These are phyloP conservation scores for Botrylloides violaceus DNA, from an alignment of 23 tunicate species.

Conservation along the genomic window DNA sequence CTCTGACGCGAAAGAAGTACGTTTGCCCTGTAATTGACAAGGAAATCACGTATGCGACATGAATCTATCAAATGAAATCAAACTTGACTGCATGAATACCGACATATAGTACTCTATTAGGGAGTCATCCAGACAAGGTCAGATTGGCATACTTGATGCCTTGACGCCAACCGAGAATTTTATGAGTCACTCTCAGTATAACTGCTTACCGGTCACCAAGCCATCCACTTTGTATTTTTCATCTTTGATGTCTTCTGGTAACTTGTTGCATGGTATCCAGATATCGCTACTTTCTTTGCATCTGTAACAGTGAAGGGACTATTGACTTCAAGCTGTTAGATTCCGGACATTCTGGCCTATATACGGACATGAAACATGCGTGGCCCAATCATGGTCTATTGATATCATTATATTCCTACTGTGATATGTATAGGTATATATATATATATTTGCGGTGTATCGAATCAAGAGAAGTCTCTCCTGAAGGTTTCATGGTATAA, in stretches of 20 bases:
- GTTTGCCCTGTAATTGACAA: conserved; percentile 61
- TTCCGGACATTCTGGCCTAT: not conserved
- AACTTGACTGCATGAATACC: no score
- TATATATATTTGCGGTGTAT: no score
- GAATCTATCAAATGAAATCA: no score
- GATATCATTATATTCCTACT: not conserved
- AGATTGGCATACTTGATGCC: no score
- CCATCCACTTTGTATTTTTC: conserved; percentile 77
- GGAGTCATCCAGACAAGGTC: no score
- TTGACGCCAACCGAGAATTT: not conserved
- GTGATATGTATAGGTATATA: no score
- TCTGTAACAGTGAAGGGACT: conserved; percentile 19
- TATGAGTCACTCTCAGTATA: not conserved
- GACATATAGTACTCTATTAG: no score
- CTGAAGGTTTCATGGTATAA: no score
- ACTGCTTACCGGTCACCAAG: conserved; percentile 37
- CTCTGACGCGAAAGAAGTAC: conserved; percentile 86
- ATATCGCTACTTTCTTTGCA: conserved; percentile 73
- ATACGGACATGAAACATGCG: not conserved
- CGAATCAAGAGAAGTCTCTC: no score
- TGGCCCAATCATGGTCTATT: not conserved
- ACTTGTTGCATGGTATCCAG: conserved; percentile 91
- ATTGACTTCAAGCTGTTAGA: no score
- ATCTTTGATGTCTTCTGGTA: conserved; percentile 58
- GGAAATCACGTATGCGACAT: no score